These are phyloP conservation scores for Pogonognathellus flavescens DNA, from an alignment of 1,140 invertebrate genomes.

Conservation along the genomic window DNA sequence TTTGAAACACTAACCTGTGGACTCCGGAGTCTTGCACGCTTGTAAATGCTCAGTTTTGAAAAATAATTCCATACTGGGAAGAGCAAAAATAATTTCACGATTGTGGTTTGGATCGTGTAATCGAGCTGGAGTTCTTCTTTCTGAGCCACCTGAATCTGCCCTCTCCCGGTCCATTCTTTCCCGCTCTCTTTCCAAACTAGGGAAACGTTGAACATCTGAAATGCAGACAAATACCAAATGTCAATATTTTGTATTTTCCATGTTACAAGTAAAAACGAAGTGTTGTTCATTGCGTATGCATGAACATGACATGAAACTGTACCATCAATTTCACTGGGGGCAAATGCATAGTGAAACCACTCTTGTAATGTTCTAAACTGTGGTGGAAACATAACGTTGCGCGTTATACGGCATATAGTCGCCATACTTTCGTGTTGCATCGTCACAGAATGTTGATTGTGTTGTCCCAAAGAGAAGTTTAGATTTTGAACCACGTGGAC, in stretches of 20 bases:
- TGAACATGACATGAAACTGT: slow-evolving; percentile 60
- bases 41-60: slow-evolving; percentile 94
- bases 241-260: too few relatives aligned
- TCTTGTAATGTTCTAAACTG: slow-evolving; percentile 94
- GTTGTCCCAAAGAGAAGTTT: slow-evolving; percentile 87
- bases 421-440: slow-evolving; percentile 84
- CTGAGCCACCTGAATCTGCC: slow-evolving; percentile 67
- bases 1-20: slow-evolving; percentile 75
- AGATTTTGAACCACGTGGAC: slow-evolving; percentile 87
- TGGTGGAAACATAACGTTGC: slow-evolving; percentile 92
- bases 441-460: slow-evolving; percentile 74
- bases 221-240: slow-evolving; percentile 63
- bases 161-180: slow-evolving; percentile 71
- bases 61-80: slow-evolving; percentile 92
- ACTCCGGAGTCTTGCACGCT: slow-evolving; percentile 79
- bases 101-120: slow-evolving; percentile 87
- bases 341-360: slow-evolving; percentile 97
- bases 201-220: slow-evolving; percentile 89
- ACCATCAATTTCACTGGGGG: slow-evolving; percentile 94
- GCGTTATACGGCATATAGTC: slow-evolving; percentile 90
- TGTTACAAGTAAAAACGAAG: too few relatives aligned
- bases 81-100: slow-evolving; percentile 93
- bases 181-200: slow-evolving; percentile 82
- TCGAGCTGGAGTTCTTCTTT: slow-evolving; percentile 72
- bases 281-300: too few relatives aligned